Base-by-base conservation (phyloP, 2,888 invertebrate genomes). In the Xestoiulus laeticollis region DNA sequence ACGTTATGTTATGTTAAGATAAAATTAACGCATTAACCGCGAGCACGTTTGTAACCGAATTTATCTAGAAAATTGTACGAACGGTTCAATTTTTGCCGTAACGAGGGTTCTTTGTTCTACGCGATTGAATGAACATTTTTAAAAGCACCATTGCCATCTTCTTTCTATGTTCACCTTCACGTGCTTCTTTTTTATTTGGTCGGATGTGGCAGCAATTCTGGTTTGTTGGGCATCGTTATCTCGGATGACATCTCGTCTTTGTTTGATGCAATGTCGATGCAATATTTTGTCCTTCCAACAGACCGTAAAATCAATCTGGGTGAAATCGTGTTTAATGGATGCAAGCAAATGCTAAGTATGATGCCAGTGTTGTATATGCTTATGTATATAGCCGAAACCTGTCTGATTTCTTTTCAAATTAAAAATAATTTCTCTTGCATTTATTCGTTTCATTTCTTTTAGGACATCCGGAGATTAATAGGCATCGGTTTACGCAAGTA, bases 341-440 rank as follows among this genome's bases (percentile, higher is more conserved):
- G 68, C 68, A 68, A 68, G 68, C 68, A 68, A 68, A 68, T 68
- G 68, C 68, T 68, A 68, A 68, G 68, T 68, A 68, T 68, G 68
- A 68, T 68, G 68, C 68, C 26, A 68, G 68, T 68, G 68, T 68
- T 68, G 68, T 68, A 68, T 68, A 68, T 68, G 68, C 68, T 68
- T 68, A 68, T 68, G 68, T 68, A 68, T 68, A 68, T 68, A 68
- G 68, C 68, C 68, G 8, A 68, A 68, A 68, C 68, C 68, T 68
- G 68, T 68, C 68, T 68, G 68, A 68, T 68, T 68, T 68, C 68
- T 68, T 68, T 68, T 68, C 68, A 68, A 68, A 68, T 68, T 68
- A 68, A 68, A 68, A 68, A 68, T 68, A 68, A 68, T 68, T 68
- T 68, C 68, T 68, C 68, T 68, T 68, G 68, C 68, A 68, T 26